Percentiles rank a stretch among this genome's conserved stretches.
phyloP scores from a whole-genome alignment of 2,888 invertebrate species.

The Conchocele bisecta region DNA sequence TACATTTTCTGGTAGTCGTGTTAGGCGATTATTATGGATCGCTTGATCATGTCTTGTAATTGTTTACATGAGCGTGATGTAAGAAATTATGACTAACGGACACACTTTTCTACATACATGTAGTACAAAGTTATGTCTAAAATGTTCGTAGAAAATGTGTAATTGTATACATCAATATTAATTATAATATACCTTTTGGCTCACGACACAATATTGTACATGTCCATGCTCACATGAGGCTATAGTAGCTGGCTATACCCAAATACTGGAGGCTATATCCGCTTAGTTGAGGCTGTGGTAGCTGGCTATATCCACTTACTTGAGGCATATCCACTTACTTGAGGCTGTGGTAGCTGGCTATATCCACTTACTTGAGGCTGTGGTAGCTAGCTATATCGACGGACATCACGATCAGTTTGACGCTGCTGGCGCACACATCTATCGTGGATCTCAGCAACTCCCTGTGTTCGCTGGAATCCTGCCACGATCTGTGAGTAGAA shows the following conservation, averaged over 20 bases:
- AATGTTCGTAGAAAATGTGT: too few species aligned
- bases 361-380: conserved; percentile 41
- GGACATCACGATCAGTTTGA: conserved; percentile 39
- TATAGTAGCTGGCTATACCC: too few species aligned
- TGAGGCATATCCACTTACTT: conserved; percentile 33
- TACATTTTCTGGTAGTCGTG: too few species aligned
- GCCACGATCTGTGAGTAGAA: conserved; percentile 49
- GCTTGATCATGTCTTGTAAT: too few species aligned
- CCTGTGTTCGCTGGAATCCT: conserved; percentile 48
- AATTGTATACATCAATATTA: too few species aligned
- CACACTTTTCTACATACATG: too few species aligned
- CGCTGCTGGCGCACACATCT: conserved; percentile 35
- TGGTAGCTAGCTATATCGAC: conserved; percentile 43
- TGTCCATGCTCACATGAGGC: too few species aligned
- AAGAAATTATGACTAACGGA: not conserved
- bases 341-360: conserved; percentile 35
- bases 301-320: not conserved
- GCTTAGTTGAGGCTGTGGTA: too few species aligned
- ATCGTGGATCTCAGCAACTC: conserved; percentile 27
- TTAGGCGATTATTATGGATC: too few species aligned
- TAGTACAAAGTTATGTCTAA: too few species aligned
- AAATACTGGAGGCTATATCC: not conserved
- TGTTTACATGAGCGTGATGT: not conserved
- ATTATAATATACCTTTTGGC: too few species aligned
- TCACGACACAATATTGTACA: too few species aligned